Evolutionary conservation across 2,888 invertebrate genomes (phyloP).

Genomic region (Uloborus plumipes): DNA sequence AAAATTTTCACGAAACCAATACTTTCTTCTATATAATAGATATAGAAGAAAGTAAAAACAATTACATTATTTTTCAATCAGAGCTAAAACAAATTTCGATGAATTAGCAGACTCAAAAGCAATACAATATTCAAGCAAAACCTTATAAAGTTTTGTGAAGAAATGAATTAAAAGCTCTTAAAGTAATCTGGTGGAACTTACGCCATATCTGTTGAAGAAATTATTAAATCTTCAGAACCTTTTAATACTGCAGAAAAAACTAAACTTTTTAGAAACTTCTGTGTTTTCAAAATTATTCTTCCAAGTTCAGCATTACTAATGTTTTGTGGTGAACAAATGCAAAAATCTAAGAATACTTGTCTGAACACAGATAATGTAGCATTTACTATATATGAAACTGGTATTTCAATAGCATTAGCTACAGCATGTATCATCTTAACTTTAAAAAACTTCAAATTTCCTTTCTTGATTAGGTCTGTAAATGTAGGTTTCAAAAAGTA

Average conservation of each 20-base stretch:
- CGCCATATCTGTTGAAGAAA: constrained; percentile 20
- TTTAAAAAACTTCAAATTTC: constrained; percentile 32
- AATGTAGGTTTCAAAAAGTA: constrained; percentile 17
- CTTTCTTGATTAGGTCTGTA: background rate
- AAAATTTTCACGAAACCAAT: too few species aligned
- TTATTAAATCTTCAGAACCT: constrained; percentile 14
- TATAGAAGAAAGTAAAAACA: too few species aligned
- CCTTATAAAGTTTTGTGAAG: background rate
- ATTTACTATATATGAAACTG: constrained; percentile 36
- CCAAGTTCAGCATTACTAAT: background rate
- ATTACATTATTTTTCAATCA: too few species aligned
- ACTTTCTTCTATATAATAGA: too few species aligned
- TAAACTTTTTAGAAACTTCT: constrained; percentile 18
- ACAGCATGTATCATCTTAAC: constrained; percentile 20
- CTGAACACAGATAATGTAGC: constrained; percentile 23
- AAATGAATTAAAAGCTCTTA: background rate
- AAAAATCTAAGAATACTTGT: constrained; percentile 25
- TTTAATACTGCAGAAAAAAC: constrained; percentile 14
- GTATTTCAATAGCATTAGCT: constrained; percentile 19
- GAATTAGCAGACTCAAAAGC: background rate
- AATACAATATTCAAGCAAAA: background rate
- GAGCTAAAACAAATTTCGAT: too few species aligned
- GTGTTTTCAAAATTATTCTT: constrained; percentile 11
- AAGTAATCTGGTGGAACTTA: background rate
- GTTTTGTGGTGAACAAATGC: constrained; percentile 24